phyloP scores from a whole-genome alignment of 2,797 vertebrate genomes.

The Rhabdophis nuchalis region DNA sequence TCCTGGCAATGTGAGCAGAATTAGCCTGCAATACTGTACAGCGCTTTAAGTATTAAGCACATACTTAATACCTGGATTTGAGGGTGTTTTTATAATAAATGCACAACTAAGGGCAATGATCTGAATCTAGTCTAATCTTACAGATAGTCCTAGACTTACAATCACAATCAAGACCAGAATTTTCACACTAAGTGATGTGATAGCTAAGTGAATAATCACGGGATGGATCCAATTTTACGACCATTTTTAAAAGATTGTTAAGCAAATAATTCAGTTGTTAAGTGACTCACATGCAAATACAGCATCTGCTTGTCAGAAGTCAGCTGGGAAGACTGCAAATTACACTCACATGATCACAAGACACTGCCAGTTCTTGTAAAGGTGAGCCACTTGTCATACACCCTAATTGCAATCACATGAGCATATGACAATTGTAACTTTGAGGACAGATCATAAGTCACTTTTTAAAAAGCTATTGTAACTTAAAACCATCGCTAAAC shows the following conservation, averaged over 20 bases:
- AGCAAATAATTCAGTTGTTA: not conserved
- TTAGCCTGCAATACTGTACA: not conserved
- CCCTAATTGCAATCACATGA: not conserved
- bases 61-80: slow-evolving; percentile 74
- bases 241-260: not conserved
- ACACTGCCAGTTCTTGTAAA: not conserved
- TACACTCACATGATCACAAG: not conserved
- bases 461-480: not conserved
- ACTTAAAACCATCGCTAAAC: not conserved
- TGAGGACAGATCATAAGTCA: not conserved
- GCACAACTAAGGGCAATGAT: slow-evolving; percentile 72
- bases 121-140: slow-evolving; percentile 61
- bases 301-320: not conserved
- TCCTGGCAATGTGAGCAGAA: not conserved
- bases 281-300: not conserved
- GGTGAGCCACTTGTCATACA: not conserved
- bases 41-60: slow-evolving; percentile 36
- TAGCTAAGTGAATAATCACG: not conserved
- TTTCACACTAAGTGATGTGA: not conserved
- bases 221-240: not conserved
- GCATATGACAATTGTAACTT: not conserved
- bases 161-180: not conserved
- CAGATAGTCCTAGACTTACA: not conserved
- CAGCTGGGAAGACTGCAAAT: not conserved
- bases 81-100: slow-evolving; percentile 79